Percentiles rank a stretch among this genome's conserved stretches.
Conservation (phyloP, 2,888 invertebrate genomes). For the Eutolmus rufibarbis region DNA sequence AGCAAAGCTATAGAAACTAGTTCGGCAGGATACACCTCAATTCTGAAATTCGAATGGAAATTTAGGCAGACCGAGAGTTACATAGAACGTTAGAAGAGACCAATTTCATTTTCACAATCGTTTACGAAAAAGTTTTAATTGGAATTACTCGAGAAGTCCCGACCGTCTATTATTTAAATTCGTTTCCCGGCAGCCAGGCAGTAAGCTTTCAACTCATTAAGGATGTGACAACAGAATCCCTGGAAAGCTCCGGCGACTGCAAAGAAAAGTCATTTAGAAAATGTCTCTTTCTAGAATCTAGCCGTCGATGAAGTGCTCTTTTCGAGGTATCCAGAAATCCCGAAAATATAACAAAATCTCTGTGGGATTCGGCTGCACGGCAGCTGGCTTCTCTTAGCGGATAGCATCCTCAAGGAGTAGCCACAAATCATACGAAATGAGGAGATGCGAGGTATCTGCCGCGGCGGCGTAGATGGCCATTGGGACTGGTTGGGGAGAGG, state of each 20-base stretch:
- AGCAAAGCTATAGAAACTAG: not conserved
- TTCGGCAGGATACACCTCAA: not conserved
- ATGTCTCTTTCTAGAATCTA: not conserved
- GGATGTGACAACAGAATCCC: not conserved
- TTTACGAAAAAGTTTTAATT: not conserved
- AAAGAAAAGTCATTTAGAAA: not conserved
- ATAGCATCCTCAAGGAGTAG: not conserved
- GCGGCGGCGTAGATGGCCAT: slow-evolving; percentile 24
- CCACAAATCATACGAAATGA: not conserved
- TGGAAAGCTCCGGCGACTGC: not conserved
- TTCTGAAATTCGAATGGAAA: not conserved
- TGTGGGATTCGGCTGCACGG: not conserved
- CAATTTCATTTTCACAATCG: not conserved
- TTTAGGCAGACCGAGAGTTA: not conserved
- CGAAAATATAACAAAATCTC: not conserved
- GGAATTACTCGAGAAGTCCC: not conserved
- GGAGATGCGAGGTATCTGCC: not conserved
- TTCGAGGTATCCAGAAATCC: not conserved
- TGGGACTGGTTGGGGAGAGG: not conserved
- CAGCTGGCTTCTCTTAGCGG: not conserved
- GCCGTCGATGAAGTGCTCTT: not conserved
- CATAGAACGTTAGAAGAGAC: not conserved
- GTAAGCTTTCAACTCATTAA: not conserved
- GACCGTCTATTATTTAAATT: not conserved
- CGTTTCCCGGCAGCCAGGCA: not conserved